Evolutionary conservation across 92 coral and sea anemone genomes (phyloP).

Genomic region (Palythoa caribaeorum): DNA sequence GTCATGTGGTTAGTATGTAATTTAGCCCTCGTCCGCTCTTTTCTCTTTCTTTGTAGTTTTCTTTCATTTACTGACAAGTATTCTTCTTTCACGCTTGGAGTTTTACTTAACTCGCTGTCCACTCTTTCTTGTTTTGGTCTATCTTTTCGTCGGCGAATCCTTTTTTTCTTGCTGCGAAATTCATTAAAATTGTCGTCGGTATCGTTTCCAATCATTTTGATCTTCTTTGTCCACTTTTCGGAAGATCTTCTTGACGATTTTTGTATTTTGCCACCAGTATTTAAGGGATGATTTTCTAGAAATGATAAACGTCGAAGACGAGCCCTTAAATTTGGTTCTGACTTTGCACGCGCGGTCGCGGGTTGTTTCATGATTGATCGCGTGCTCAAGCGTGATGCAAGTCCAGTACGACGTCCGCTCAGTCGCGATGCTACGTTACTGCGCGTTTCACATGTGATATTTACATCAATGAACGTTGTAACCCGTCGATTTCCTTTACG

Average conservation of each 20-base stretch:
- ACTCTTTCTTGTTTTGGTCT: not conserved
- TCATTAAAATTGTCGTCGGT: not conserved
- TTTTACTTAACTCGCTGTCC: not conserved
- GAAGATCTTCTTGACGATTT: conserved; percentile 9
- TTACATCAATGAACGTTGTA: conserved; percentile 24
- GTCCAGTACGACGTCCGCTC: conserved; percentile 12
- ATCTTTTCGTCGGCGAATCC: conserved; percentile 15
- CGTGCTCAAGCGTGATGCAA: conserved; percentile 28
- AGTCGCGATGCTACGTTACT: conserved; percentile 25
- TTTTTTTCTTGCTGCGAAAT: conserved; percentile 21
- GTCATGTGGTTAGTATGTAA: not conserved
- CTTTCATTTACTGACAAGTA: not conserved
- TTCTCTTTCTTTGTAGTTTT: not conserved
- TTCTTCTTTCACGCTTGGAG: not conserved
- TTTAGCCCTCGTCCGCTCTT: not conserved
- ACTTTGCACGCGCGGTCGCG: conserved; percentile 1
- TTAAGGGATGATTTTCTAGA: conserved; percentile 37
- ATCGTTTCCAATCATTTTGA: not conserved
- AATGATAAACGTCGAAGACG: conserved; percentile 22
- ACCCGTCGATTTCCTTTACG: conserved; percentile 21
- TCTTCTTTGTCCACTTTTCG: not conserved
- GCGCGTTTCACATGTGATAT: conserved; percentile 3
- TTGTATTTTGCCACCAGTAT: not conserved
- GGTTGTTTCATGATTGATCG: conserved; percentile 44
- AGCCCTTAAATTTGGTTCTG: conserved; percentile 30